Base-by-base conservation (phyloP, 2,113 vertebrate genomes). In the Channa argus region DNA sequence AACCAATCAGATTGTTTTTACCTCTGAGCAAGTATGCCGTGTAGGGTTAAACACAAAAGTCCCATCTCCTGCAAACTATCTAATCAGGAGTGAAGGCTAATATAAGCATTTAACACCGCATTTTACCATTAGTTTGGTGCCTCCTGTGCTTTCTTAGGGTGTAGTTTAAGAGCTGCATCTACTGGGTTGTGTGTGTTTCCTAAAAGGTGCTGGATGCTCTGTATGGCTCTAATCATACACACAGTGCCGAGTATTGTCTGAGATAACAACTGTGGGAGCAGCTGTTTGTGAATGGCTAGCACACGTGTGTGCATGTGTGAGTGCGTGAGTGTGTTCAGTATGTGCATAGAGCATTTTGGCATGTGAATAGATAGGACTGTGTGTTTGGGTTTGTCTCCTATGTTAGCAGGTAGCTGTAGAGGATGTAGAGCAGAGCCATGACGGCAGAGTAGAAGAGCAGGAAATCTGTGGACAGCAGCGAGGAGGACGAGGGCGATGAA, bases 371-470 rank as follows among this genome's bases (percentile, higher is more conserved):
- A 24, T 24, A 24, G 24, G 24, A 24, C 1, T 15, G 39, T 59
- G 24, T 38, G 49, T 8, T 11, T 5, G 9, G 5, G 64, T 2
- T 2, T 52, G 13, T 47, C 58, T 75, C 82, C 79, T 93, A 94
- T 75, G 61, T 70, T 10, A 92, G 81, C 76, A 95, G 77, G 81
- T 77, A 86, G 86, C 81, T 82, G 92, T 94, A 95, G 62, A 93
- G 71, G 73, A 92, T 63, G 93, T 91, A 96, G 83, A 97, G 92
- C 86, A 96, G 94, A 75, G 88, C 86, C 96, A 96, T 96, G 91
- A 89, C 79, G 41, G 69, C 87, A 58, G 92, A 89, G 92, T 96
- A 96, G 95, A 97, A 96, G 90, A 96, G 63, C 88, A 95, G 84
- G 94, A 97, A 96, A 92, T 94, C 95, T 24, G 88, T 89, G 63